phyloP scores from a whole-genome alignment of 2,797 vertebrate genomes.

The Molothrus ater region DNA sequence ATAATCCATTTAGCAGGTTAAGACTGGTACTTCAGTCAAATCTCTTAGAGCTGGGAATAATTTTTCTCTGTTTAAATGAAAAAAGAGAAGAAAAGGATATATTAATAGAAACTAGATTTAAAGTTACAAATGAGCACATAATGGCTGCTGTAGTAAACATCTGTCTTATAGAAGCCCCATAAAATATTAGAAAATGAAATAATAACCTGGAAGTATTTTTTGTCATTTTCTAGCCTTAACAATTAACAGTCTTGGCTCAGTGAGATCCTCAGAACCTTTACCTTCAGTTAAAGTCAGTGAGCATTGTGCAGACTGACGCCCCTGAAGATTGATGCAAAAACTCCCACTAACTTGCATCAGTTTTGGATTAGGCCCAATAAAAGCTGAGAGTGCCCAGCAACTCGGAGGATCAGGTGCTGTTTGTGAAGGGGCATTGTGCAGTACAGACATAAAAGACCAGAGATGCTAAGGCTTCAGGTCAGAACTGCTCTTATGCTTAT shows the following conservation, averaged over 20 bases:
- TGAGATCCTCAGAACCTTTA: background rate
- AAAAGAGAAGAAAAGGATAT: slow-evolving; percentile 11
- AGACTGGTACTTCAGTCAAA: slow-evolving; percentile 63
- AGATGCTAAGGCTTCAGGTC: background rate
- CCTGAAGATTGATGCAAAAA: background rate
- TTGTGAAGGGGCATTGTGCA: background rate
- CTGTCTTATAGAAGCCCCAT: background rate
- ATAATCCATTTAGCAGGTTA: slow-evolving; percentile 72
- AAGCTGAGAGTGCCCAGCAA: background rate
- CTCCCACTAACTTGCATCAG: background rate
- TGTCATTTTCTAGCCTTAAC: background rate
- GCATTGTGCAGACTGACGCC: background rate
- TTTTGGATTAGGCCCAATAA: background rate
- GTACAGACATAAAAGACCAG: background rate
- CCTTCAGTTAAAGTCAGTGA: background rate
- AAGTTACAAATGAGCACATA: background rate
- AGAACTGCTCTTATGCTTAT: background rate
- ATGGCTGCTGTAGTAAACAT: background rate
- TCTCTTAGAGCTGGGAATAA: slow-evolving; percentile 55
- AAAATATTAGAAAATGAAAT: background rate
- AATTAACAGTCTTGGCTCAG: background rate
- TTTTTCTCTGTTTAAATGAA: slow-evolving; percentile 63
- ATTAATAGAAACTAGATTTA: background rate
- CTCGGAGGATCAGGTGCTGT: background rate
- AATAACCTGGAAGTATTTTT: background rate